Base-by-base conservation (phyloP, 2,888 invertebrate genomes). In the Drosophila niveifrons region DNA sequence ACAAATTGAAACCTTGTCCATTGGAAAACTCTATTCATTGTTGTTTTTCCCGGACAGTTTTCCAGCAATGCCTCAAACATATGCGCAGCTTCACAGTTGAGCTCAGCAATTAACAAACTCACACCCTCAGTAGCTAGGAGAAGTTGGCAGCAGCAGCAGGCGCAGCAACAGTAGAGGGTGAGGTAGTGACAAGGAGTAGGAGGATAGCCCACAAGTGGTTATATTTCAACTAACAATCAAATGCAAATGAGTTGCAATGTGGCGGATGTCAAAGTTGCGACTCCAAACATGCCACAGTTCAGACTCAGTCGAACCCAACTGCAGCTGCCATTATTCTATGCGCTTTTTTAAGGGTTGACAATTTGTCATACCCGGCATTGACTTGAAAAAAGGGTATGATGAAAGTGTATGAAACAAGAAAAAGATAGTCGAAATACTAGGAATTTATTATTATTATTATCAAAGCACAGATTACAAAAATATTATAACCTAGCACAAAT, bases 41-140 rank as follows among this genome's bases (percentile, higher is more conserved):
- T 74, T 72, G 65, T 74, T 72, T 64, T 62, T 62, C 63, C 23
- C 34, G 13, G 3, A 6, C 46, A 36, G 29, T 29, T 66, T 72
- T 53, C 46, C 13, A 39, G 47, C 51, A 23, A 52, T 11, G 18
- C 17, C 52, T 44, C 31, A 15, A 75, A 74, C 82, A 82, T 82
- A 88, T 82, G 82, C n/a, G 55, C 85, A 82, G 76, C 85, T 84
- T 84, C 88, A 82, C 82, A 82, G 88, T 64, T 81, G 58, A 78
- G 57, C 75, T 66, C 66, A 36, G 63, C 85, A 82, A 82, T 82
- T 82, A 84, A 59, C 63, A 55, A 36, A 63, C 61, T 72, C 74
- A 71, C 83, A 82, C 76, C 78, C 84, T 67, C 66, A 34, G 31
- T 31, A 9, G 23, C 23, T 23, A 23, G 6, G 23, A 18, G 55